Evolutionary conservation across 64 coral and sea anemone species (phyloP), one percentile per base, ranked within the genome.

Genomic region (Exaiptasia diaphana): DNA sequence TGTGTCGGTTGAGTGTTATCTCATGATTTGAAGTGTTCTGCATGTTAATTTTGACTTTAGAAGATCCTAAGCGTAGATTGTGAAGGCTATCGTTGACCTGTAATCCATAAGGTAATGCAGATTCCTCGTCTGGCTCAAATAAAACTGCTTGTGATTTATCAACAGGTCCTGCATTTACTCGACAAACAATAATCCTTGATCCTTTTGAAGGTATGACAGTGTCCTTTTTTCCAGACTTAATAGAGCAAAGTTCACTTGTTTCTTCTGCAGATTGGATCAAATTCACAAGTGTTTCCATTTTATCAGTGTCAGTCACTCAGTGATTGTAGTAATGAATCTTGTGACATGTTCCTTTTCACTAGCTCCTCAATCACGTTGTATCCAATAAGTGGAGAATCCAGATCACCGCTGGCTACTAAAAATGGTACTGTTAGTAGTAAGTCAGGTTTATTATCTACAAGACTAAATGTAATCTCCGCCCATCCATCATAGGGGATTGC

Each of bases 351-450:
- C n/a, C n/a, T 5, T 25, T 50, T 85, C 0, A 85, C 54, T 40
- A 85, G 23, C 57, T 74, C 68, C 48, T 85, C 53, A 36, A 85
- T 85, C 1, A 85, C 53, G 45, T 85, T 64, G 33, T 74, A 85
- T 0, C 82, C 82, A 57, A 85, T 69, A 32, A 73, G 68, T 0
- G 53, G 82, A 14, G 11, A 26, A 0, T 85, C 82, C 5, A 85
- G 33, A n/a, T 41, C 52, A 39, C 68, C 38, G 29, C 67, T 42
- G 10, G 68, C 31, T 21, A 85, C 35, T 2, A 85, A 27, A 22
- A 85, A 54, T 23, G 82, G 82, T 0, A 85, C 82, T 5, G 37
- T 73, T 15, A 86, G 4, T 24, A 21, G 12, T n/a, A 4, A 57
- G 26, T 48, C 43, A 38, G 29, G 7, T 26, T 77, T 1, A 0